Evolutionary conservation across 2,113 vertebrate genomes (phyloP).

Genomic region (Oreamnos americanus): DNA sequence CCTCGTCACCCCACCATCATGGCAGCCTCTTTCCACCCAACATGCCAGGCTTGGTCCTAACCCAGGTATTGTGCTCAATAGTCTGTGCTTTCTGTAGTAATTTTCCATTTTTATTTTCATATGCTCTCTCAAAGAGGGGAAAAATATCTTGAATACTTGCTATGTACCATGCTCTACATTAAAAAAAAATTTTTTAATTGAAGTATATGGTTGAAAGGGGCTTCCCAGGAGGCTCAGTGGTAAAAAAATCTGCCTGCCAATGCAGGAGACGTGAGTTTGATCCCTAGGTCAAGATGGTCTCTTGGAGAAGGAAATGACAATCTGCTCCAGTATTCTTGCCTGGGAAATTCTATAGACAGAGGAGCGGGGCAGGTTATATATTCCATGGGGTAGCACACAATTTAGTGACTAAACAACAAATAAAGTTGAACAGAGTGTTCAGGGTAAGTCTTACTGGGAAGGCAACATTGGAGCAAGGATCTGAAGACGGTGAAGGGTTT

Average conservation of each 20-base stretch:
- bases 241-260: background rate
- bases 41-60: background rate
- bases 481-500: background rate
- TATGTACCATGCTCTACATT: background rate
- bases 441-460: background rate
- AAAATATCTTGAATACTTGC: background rate
- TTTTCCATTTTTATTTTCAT: background rate
- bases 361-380: background rate
- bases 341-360: background rate
- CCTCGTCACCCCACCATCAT: fast-evolving
- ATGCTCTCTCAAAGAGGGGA: background rate
- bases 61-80: background rate
- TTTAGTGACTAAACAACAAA: background rate
- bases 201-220: background rate
- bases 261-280: background rate
- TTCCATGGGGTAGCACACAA: background rate
- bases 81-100: background rate
- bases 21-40: background rate
- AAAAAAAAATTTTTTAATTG: background rate
- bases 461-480: background rate
- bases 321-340: background rate
- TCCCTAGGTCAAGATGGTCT: background rate
- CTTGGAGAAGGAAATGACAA: background rate
- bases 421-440: background rate
- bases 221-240: background rate